These are phyloP conservation scores for Coelinius sp. DNA, from an alignment of 2,888 invertebrate species.

Conservation along the genomic window DNA sequence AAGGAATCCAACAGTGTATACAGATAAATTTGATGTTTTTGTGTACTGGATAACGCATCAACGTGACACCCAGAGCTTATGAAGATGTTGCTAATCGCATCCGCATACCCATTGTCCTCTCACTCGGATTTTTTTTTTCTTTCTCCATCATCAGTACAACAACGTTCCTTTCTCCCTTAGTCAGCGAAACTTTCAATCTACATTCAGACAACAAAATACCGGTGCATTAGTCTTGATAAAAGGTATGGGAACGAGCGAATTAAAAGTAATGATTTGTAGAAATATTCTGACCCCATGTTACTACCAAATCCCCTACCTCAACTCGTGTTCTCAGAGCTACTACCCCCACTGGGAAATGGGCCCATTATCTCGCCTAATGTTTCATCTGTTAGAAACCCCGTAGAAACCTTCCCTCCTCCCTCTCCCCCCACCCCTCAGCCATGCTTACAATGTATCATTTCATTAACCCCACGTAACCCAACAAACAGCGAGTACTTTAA, in stretches of 20 bases:
- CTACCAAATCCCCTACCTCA: constrained; percentile 26
- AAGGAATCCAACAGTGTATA: constrained; percentile 25
- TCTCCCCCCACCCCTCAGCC: constrained; percentile 61
- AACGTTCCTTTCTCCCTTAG: not conserved
- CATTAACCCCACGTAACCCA: constrained; percentile 52
- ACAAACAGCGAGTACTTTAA: not conserved
- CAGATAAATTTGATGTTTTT: constrained; percentile 28
- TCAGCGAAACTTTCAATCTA: not conserved
- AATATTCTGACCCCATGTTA: constrained; percentile 60
- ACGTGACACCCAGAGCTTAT: constrained; percentile 41
- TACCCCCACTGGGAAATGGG: constrained; percentile 58
- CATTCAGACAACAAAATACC: constrained; percentile 10
- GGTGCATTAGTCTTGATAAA: constrained; percentile 64
- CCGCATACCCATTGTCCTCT: constrained; percentile 3
- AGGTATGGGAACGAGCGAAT: constrained; percentile 63
- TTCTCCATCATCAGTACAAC: not conserved
- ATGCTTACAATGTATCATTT: constrained; percentile 66
- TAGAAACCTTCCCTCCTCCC: constrained; percentile 45
- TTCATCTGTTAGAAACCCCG: constrained; percentile 65
- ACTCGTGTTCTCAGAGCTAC: constrained; percentile 44
- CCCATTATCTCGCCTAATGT: constrained; percentile 69
- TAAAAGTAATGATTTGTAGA: constrained; percentile 72
- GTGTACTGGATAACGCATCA: constrained; percentile 37
- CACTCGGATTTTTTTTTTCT: not conserved
- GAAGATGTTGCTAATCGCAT: constrained; percentile 31